These are phyloP conservation scores for Xerus inauris DNA, from an alignment of 2,113 vertebrate genomes.

Conservation along the genomic window DNA sequence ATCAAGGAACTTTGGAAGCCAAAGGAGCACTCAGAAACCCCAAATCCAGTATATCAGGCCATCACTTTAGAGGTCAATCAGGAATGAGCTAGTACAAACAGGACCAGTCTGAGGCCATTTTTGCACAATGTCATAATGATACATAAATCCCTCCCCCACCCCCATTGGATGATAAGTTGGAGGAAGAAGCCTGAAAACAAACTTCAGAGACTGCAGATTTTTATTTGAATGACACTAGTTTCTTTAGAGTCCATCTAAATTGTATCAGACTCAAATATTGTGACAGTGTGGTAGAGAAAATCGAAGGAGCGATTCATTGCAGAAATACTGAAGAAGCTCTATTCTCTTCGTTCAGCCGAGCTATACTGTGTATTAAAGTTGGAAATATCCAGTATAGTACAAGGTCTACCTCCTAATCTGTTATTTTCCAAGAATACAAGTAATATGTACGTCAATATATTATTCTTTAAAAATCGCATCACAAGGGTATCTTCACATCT, in stretches of 20 bases:
- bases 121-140: not conserved
- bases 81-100: not conserved
- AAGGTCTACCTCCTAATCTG: not conserved
- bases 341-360: not conserved
- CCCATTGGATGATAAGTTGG: not conserved
- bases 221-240: conserved; percentile 7
- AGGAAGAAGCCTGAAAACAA: not conserved
- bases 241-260: not conserved
- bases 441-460: not conserved
- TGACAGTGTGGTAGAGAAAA: not conserved
- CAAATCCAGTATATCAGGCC: not conserved
- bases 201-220: not conserved
- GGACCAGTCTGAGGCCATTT: not conserved
- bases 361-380: not conserved
- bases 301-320: not conserved
- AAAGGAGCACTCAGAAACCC: not conserved
- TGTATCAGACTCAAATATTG: not conserved
- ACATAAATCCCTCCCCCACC: not conserved
- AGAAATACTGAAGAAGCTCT: not conserved
- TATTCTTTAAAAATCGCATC: not conserved
- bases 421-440: not conserved
- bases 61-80: not conserved
- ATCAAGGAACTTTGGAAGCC: not conserved
- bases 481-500: not conserved
- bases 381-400: not conserved